Evolutionary conservation across 2,888 invertebrate genomes (phyloP).

Genomic region (Euplagia quadripunctaria): DNA sequence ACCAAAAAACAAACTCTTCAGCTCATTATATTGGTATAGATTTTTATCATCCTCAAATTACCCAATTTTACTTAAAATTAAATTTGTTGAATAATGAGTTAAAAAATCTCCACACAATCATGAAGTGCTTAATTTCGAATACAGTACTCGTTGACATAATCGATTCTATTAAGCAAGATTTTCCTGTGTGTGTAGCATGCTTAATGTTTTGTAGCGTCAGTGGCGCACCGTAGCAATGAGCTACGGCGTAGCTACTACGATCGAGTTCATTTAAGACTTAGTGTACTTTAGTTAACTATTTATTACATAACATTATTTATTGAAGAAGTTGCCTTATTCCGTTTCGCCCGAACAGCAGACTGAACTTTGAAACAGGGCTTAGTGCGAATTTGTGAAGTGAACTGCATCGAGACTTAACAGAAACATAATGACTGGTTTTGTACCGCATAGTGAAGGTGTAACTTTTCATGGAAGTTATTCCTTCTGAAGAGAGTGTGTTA

Average conservation of each 20-base stretch:
- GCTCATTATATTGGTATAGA: no score
- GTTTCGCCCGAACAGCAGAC: constrained; percentile 25
- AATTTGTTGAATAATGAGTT: no score
- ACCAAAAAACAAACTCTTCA: no score
- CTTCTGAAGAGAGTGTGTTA: no score
- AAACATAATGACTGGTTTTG: background rate
- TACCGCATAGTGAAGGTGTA: background rate
- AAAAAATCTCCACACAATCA: no score
- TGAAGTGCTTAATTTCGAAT: background rate
- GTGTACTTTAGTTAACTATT: constrained; percentile 41
- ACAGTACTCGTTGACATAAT: background rate
- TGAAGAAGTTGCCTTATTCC: constrained; percentile 42
- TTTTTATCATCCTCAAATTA: no score
- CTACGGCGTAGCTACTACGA: constrained; percentile 46
- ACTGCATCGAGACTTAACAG: background rate
- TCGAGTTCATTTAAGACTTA: constrained; percentile 41
- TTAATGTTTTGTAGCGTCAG: constrained; percentile 17
- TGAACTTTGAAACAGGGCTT: constrained; percentile 26
- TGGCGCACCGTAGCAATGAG: constrained; percentile 28
- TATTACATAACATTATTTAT: constrained; percentile 50
- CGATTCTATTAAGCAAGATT: background rate
- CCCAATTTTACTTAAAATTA: no score
- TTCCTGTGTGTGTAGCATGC: background rate
- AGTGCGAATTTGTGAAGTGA: background rate
- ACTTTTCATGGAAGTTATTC: background rate